These are phyloP conservation scores for Actinostola sp. DNA, from an alignment of 92 coral and sea anemone species.

Conservation along the genomic window DNA sequence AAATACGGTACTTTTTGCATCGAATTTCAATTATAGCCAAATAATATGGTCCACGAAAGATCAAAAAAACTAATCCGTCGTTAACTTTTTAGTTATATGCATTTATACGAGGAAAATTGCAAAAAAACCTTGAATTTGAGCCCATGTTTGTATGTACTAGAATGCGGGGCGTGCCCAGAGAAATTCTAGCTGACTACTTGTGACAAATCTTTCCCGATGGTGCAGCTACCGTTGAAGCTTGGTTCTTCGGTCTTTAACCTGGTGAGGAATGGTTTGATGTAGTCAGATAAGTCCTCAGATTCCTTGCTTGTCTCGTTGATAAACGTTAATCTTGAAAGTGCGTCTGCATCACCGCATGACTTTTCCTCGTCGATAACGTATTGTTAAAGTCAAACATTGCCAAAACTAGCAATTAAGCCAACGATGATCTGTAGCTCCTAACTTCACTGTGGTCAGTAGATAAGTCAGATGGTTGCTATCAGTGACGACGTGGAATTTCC, in stretches of 20 bases:
- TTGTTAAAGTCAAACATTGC: conserved; percentile 28
- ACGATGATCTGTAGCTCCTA: conserved; percentile 36
- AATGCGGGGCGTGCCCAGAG: too few species aligned
- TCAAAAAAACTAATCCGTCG: too few species aligned
- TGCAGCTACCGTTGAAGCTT: background rate
- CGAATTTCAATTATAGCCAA: too few species aligned
- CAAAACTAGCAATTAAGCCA: conserved; percentile 33
- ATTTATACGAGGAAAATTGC: too few species aligned
- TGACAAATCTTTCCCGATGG: too few species aligned
- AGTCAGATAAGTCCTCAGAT: background rate
- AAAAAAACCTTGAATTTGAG: too few species aligned
- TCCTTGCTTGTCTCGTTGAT: background rate
- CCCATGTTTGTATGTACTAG: too few species aligned
- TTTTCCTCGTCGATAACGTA: conserved; percentile 21
- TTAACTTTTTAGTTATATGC: too few species aligned
- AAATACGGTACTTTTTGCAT: too few species aligned
- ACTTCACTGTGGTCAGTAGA: conserved; percentile 23
- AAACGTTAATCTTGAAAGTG: conserved; percentile 10
- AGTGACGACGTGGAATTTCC: conserved; percentile 18
- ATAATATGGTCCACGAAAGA: too few species aligned
- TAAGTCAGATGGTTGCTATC: conserved; percentile 24
- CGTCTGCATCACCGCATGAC: conserved; percentile 17
- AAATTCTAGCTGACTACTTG: too few species aligned
- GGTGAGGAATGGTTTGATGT: background rate
- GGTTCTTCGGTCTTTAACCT: background rate